Evolutionary conservation across 2,113 vertebrate species (phyloP).

Genomic region (Pithys albifrons): DNA sequence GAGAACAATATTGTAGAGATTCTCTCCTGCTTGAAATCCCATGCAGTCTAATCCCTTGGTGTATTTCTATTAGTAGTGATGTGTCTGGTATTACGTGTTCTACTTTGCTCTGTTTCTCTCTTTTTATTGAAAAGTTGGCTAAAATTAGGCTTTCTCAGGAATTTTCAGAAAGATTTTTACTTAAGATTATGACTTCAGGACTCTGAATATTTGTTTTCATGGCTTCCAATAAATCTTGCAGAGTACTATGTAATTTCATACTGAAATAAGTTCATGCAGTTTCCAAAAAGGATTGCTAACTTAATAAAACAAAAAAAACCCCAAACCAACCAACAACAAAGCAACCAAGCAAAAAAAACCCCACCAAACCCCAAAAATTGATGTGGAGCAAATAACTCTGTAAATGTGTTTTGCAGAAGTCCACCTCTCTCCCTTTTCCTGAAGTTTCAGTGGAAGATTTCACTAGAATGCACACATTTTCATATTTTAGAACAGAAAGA

Average conservation of each 20-base stretch:
- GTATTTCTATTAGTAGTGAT: neutral
- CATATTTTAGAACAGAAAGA: neutral
- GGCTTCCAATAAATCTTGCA: neutral
- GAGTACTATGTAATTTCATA: neutral
- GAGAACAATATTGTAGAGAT: neutral
- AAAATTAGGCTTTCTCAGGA: neutral
- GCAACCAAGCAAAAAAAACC: no score
- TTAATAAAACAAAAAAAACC: neutral
- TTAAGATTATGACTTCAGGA: neutral
- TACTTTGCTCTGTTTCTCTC: neutral
- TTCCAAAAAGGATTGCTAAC: neutral
- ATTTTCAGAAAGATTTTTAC: neutral
- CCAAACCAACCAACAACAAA: no score
- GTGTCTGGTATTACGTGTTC: neutral
- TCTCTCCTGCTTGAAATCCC: neutral
- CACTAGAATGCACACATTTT: neutral
- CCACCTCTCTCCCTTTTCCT: neutral
- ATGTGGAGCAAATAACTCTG: neutral
- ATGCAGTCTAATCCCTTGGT: neutral
- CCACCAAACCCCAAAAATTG: neutral
- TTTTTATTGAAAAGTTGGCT: neutral
- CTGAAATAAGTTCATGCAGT: neutral
- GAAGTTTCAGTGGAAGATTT: neutral
- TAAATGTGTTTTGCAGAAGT: neutral
- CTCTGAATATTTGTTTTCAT: neutral